Evolutionary conservation across 2,113 vertebrate species (phyloP).

Genomic region (Dunckerocampus dactyliophorus): DNA sequence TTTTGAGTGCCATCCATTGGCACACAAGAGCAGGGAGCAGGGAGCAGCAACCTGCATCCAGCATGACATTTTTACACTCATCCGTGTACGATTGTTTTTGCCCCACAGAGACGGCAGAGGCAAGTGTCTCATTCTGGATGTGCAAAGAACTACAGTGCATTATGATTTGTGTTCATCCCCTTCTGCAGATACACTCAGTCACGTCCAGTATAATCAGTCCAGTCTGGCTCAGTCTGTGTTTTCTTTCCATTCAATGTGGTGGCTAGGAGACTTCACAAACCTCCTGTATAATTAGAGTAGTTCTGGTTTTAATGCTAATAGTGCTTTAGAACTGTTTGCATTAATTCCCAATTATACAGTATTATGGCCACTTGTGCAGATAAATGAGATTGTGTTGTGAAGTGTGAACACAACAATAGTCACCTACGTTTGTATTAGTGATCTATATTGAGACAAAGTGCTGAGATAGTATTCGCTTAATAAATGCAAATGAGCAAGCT

Average conservation of each 20-base stretch:
- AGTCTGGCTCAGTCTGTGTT: background rate
- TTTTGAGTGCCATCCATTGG: constrained; percentile 60
- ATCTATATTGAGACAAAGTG: constrained; percentile 48
- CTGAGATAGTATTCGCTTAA: constrained; percentile 33
- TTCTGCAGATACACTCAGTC: constrained; percentile 5
- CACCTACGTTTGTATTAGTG: constrained; percentile 35
- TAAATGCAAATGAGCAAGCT: constrained; percentile 1
- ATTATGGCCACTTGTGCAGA: constrained; percentile 43
- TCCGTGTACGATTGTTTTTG: constrained; percentile 13
- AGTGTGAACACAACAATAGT: constrained; percentile 32
- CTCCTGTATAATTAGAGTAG: constrained; percentile 15
- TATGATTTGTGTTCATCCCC: constrained; percentile 17
- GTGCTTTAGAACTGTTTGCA: constrained; percentile 44
- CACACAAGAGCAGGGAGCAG: constrained; percentile 34
- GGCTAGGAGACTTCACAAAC: background rate
- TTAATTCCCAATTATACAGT: constrained; percentile 39
- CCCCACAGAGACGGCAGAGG: constrained; percentile 27
- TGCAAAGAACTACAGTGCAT: constrained; percentile 7
- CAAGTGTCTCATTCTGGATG: constrained; percentile 36
- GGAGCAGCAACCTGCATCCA: constrained; percentile 12
- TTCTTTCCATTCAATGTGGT: too few relatives aligned
- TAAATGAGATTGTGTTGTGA: constrained; percentile 55
- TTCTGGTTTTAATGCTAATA: constrained; percentile 22
- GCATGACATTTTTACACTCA: constrained; percentile 11
- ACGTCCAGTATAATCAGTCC: background rate